A percentile compares a stretch with the other conserved stretches of the same genome.
phyloP scores from a whole-genome alignment of 2,113 vertebrate genomes.

The Sorex fumeus region DNA sequence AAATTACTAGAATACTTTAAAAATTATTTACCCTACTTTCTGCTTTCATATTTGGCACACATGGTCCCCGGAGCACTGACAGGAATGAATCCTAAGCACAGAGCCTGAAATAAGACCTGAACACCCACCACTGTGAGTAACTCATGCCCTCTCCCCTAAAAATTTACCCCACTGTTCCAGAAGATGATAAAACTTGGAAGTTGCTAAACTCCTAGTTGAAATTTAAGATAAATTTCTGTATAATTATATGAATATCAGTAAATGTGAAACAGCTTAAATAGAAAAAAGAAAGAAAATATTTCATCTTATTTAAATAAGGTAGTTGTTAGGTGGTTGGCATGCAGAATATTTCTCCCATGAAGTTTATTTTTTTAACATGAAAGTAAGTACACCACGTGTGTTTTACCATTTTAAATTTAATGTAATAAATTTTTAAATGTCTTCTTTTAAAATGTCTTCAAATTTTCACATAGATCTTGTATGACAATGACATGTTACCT shows the following conservation, averaged over 20 bases:
- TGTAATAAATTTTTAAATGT: neutral
- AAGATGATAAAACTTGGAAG: neutral
- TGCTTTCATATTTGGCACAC: too few species aligned
- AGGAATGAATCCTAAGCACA: too few species aligned
- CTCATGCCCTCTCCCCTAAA: too few species aligned
- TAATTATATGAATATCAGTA: neutral
- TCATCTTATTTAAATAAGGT: conserved; percentile 1
- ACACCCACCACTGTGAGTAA: too few species aligned
- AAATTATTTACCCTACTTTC: neutral
- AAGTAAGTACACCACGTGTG: conserved; percentile 33
- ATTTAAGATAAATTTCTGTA: neutral
- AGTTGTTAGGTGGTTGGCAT: conserved; percentile 44
- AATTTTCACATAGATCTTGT: neutral
- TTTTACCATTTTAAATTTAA: conserved; percentile 58
- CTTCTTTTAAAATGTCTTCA: conserved; percentile 20
- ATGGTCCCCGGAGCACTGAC: too few species aligned
- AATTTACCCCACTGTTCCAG: neutral
- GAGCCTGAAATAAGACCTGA: too few species aligned
- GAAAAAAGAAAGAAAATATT: conserved; percentile 13
- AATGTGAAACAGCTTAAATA: neutral
- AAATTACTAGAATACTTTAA: conserved; percentile 19
- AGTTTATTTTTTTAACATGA: neutral
- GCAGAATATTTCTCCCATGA: conserved; percentile 43
- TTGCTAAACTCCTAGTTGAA: neutral
- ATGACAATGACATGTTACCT: conserved; percentile 22